These are phyloP conservation scores for Crepidodera aurea DNA, from an alignment of 2,888 invertebrate species.

Conservation along the genomic window DNA sequence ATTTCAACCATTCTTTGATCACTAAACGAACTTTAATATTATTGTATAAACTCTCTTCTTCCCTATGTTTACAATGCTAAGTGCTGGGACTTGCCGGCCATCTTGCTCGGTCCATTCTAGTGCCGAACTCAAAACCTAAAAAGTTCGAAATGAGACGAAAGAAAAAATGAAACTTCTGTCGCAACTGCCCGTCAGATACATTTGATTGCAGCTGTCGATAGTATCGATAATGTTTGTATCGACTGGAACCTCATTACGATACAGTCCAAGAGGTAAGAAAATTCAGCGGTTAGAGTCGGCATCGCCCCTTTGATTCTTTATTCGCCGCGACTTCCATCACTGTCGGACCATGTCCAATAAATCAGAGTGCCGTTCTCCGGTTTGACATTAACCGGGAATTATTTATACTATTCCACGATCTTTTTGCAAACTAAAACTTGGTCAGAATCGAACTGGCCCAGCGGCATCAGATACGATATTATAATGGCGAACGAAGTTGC, in stretches of 20 bases:
- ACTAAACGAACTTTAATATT: too few relatives aligned
- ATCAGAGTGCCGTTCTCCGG: constrained; percentile 52
- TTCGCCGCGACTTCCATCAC: constrained; percentile 62
- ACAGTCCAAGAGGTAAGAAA: constrained; percentile 32
- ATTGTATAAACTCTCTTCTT: too few relatives aligned
- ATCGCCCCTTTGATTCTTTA: constrained; percentile 59
- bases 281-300: constrained; percentile 23
- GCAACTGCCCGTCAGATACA: too few relatives aligned
- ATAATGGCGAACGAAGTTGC: too few relatives aligned
- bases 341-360: constrained; percentile 59
- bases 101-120: too few relatives aligned
- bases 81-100: too few relatives aligned
- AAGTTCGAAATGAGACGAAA: too few relatives aligned
- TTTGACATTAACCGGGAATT: constrained; percentile 56
- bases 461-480: too few relatives aligned
- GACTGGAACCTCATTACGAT: constrained; percentile 38
- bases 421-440: constrained; percentile 51
- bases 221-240: constrained; percentile 49
- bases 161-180: too few relatives aligned
- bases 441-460: background rate
- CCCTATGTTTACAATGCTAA: too few relatives aligned
- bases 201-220: constrained; percentile 55
- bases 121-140: too few relatives aligned
- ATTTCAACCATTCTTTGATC: too few relatives aligned
- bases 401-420: constrained; percentile 55